Evolutionary conservation across 2,797 vertebrate species (phyloP).

Genomic region (Tinamus major): DNA sequence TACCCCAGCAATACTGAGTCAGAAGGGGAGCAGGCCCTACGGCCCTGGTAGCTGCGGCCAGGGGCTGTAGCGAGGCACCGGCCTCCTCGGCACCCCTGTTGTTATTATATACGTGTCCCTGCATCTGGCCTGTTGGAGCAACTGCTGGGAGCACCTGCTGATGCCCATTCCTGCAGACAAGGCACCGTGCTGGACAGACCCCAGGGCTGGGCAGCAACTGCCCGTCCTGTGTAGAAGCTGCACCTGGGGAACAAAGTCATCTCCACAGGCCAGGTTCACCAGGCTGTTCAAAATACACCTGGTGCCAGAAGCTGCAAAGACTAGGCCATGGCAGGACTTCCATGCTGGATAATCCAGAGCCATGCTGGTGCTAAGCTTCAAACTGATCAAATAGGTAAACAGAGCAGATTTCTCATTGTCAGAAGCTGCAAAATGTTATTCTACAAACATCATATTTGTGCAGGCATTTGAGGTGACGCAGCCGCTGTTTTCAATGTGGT

Average conservation of each 20-base stretch:
- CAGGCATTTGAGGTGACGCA: not conserved
- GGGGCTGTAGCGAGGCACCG: not conserved
- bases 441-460: not conserved
- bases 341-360: not conserved
- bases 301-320: not conserved
- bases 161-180: rapidly evolving
- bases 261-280: not conserved
- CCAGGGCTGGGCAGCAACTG: not conserved
- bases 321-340: not conserved
- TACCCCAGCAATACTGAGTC: not conserved
- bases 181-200: not conserved
- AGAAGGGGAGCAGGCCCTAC: not conserved
- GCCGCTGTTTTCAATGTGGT: not conserved
- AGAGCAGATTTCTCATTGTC: not conserved
- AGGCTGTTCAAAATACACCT: not conserved
- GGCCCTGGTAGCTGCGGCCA: not conserved
- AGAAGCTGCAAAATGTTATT: not conserved
- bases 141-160: not conserved
- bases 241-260: not conserved
- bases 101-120: not conserved
- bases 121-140: rapidly evolving
- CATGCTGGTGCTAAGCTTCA: not conserved
- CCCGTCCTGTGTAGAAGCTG: not conserved
- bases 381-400: not conserved
- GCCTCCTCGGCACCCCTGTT: too few relatives aligned